These are phyloP conservation scores for Mionectes macconnelli DNA, from an alignment of 2,113 vertebrate species.

Conservation along the genomic window DNA sequence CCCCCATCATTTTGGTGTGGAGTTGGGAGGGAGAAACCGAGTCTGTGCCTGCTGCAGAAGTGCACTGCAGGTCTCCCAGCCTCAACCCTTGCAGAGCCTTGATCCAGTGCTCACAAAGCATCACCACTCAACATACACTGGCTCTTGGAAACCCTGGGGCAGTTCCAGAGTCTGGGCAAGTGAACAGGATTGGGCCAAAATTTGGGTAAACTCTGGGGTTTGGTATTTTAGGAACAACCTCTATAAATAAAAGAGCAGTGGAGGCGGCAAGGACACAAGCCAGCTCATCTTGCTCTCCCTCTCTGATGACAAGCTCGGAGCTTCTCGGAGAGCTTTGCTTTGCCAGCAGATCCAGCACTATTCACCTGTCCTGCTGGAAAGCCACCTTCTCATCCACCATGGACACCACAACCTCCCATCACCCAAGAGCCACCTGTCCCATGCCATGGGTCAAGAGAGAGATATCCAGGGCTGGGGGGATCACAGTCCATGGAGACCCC, in stretches of 20 bases:
- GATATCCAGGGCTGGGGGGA: neutral
- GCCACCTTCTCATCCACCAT: fast-evolving
- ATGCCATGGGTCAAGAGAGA: fast-evolving
- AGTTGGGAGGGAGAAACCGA: neutral
- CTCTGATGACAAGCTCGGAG: neutral
- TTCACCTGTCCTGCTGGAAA: neutral
- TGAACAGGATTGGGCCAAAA: neutral
- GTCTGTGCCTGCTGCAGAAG: neutral
- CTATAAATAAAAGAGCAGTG: neutral
- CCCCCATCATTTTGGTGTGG: neutral
- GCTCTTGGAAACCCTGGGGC: neutral
- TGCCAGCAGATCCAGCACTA: neutral
- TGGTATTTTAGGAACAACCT: neutral
- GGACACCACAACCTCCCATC: neutral
- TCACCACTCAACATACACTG: neutral
- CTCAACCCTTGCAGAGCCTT: neutral
- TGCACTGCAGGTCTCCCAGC: neutral
- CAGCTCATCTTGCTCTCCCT: neutral
- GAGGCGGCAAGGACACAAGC: neutral
- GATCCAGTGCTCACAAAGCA: neutral
- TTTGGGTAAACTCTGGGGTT: neutral
- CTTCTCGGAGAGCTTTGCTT: neutral
- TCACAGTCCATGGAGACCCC: neutral
- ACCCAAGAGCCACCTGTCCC: neutral
- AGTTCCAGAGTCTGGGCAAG: neutral